Base-by-base conservation (phyloP, 2,113 vertebrate species). In the Mesocricetus auratus region DNA sequence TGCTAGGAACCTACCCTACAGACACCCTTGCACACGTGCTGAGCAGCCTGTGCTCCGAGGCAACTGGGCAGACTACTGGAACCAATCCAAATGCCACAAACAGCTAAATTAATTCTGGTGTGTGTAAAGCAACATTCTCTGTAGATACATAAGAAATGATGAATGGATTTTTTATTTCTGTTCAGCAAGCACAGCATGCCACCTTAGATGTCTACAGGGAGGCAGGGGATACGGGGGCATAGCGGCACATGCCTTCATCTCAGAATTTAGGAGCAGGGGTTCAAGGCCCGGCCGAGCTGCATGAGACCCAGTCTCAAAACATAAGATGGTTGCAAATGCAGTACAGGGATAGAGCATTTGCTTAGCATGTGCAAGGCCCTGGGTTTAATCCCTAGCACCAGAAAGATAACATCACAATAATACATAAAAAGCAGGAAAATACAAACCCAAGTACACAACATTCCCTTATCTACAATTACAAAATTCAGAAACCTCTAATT, bases 1-100 rank as follows among this genome's bases (percentile, higher is more conserved):
- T 45, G 77, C 60, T 77, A 82, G 85, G 88, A 93, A 95, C 92
- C 89, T 94, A 78, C 74, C 82, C 75, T 75, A 21, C 85, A 95
- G 92, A 69, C 36, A 94, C 7, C 17, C 81, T 79, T 62, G 42
- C 8, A 16, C 50, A 24, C 24, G 50, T 36, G 64, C n/a, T 90
- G 60, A 82, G 75, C 16, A 26, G 62, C 53, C 19, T 0, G 2
- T 50, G 36, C 21, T 7, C 0, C 26, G 56, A 66, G 60, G 62
- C 50, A 66, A 33, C 19, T 45, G 26, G 42, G 42, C 62, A 88
- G 75, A 69, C 87, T 26, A 90, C 13, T 39, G 33, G 66, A 92
- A 81, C 69, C 50, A 74, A 58, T 56, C 56, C 11, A 77, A 33
- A 50, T 29, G 47, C 50, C n/a, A 60, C 53, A n/a, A 78, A 60